Conservation (phyloP, 2,797 vertebrate species). For the Melanotaenia nigrans region DNA sequence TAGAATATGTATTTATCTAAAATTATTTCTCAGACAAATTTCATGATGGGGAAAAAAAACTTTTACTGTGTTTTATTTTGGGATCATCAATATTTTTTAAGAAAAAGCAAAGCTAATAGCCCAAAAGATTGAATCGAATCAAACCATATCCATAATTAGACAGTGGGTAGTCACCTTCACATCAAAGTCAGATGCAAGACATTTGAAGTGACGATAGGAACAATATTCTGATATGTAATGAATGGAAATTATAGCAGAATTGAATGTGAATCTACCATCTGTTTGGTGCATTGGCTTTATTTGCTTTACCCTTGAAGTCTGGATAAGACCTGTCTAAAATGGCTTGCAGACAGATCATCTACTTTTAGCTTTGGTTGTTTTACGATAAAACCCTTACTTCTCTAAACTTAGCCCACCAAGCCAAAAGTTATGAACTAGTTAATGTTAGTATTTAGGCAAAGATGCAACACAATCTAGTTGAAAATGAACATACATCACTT, state of each 20-base stretch:
- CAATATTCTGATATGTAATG: not conserved
- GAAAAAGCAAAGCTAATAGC: not conserved
- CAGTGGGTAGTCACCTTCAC: too few relatives aligned
- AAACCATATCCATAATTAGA: not conserved
- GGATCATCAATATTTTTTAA: not conserved
- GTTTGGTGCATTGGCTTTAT: conserved; percentile 27
- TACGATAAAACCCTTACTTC: not conserved
- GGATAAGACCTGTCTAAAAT: not conserved
- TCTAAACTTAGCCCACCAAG: not conserved
- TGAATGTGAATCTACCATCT: not conserved
- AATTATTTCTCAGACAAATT: too few relatives aligned
- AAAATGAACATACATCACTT: too few relatives aligned
- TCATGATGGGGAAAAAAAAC: not conserved
- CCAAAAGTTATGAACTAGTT: not conserved
- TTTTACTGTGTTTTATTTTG: too few relatives aligned
- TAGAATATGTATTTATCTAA: too few relatives aligned
- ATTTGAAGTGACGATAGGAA: not conserved
- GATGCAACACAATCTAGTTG: too few relatives aligned
- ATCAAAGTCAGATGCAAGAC: not conserved
- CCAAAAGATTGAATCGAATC: not conserved
- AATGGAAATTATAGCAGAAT: not conserved
- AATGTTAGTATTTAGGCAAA: not conserved
- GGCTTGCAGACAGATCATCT: not conserved
- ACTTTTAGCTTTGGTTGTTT: not conserved
- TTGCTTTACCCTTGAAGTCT: conserved; percentile 48